Evolutionary conservation across 2,113 vertebrate species (phyloP), one percentile per base, ranked within the genome.

Genomic region (Sisor rabdophorus): DNA sequence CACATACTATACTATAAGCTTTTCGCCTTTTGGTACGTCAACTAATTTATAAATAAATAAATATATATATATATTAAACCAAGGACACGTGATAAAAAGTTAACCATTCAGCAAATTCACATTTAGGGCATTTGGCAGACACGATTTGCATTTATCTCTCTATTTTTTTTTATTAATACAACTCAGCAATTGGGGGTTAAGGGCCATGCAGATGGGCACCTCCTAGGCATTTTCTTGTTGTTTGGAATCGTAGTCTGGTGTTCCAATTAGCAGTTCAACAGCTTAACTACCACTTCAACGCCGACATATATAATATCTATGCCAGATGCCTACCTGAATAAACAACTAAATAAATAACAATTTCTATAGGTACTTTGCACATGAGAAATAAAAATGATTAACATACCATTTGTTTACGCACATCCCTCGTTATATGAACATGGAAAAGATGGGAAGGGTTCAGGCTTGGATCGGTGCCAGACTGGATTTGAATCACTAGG

Each of bases 401-500:
- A 22, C 13, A 16, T 12, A 72, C 20, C 30, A n/a, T 50, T n/a
- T 32, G 47, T 4, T 44, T 44, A 36, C 6, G 40, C 40, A 44
- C 50, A 48, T 11, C 44, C 63, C 40, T 55, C 63, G 58, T 19
- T 22, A 24, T 56, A n/a, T 40, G 64, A 53, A 53, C 58, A 55
- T 28, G 30, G 63, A 24, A 67, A 56, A 12, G 65, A 63, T 48
- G 36, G 68, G 40, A 36, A 79, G 40, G 64, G 40, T 65, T 26
- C 47, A 68, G 67, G 59, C 67, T 70, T 79, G 74, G 79, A 80
- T 59, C 50, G 60, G 83, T 85, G 88, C 88, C 89, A 87, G 87
- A 77, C 83, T 11, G 79, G 86, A 90, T 89, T 89, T 88, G 89
- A 89, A 88, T 78, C 85, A 75, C 80, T 77, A 85, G 85, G 87